Conservation (phyloP, 2,113 vertebrate genomes). For the Nipponia nippon region DNA sequence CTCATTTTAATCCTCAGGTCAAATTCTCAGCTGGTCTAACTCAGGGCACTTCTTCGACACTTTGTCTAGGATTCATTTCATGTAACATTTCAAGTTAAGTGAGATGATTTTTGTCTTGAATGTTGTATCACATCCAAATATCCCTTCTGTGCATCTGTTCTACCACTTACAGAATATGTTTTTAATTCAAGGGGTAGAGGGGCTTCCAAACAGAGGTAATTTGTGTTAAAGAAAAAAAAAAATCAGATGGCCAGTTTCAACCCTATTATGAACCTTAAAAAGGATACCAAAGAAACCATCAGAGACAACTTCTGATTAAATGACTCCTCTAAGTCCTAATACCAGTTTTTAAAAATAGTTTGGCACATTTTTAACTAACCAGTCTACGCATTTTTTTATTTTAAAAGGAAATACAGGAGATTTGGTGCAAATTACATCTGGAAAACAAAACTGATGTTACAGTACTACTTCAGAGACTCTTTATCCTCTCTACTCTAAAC, state of each 20-base stretch:
- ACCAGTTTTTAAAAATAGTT: neutral
- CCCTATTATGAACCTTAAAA: neutral
- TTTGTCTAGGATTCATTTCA: neutral
- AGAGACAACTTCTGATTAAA: neutral
- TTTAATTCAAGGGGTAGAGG: neutral
- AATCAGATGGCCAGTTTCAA: neutral
- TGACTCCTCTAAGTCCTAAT: neutral
- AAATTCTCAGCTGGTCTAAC: constrained; percentile 17
- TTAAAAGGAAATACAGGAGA: neutral
- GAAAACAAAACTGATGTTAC: neutral
- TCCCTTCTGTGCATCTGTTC: neutral
- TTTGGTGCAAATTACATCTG: neutral
- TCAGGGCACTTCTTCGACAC: neutral
- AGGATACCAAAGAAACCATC: neutral
- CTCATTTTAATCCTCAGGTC: constrained; percentile 21
- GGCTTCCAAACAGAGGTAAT: neutral
- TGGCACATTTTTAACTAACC: neutral
- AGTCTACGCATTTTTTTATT: neutral
- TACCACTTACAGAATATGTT: neutral
- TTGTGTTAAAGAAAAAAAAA: neutral
- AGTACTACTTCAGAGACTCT: neutral
- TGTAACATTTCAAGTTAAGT: neutral
- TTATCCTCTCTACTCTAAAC: neutral
- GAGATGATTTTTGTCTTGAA: neutral
- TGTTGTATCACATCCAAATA: neutral